phyloP scores from a whole-genome alignment of 1,140 invertebrate species.

The Cecropterus lyciades region DNA sequence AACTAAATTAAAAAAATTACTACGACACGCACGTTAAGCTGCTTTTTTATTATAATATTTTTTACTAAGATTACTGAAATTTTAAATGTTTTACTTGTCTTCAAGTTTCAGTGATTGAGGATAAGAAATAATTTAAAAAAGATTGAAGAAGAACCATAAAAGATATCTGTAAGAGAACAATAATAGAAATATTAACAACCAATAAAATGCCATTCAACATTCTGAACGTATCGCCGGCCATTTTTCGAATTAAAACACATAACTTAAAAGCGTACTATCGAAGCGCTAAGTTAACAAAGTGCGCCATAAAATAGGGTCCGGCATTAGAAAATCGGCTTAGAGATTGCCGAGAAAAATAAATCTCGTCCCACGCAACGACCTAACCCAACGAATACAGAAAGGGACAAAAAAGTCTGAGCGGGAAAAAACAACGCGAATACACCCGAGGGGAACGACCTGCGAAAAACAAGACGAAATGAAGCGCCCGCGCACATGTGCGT shows the following conservation, averaged over 20 bases:
- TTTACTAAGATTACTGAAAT: no score
- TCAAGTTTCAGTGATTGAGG: no score
- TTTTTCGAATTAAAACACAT: conserved; percentile 38
- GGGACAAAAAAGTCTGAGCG: conserved; percentile 53
- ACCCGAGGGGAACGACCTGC: conserved; percentile 75
- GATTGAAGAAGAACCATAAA: not conserved
- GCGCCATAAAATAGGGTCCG: conserved; percentile 49
- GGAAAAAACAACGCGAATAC: conserved; percentile 75
- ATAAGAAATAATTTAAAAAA: no score
- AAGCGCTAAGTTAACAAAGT: conserved; percentile 45
- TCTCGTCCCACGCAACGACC: conserved; percentile 71
- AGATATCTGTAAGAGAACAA: not conserved
- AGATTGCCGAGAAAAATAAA: conserved; percentile 70
- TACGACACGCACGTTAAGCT: no score
- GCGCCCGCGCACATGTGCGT: conserved; percentile 78
- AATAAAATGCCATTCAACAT: conserved; percentile 15
- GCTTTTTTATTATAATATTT: no score
- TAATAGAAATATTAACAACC: not conserved
- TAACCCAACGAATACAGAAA: conserved; percentile 66
- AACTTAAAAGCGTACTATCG: conserved; percentile 31
- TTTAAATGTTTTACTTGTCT: no score
- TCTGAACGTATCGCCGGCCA: conserved; percentile 11
- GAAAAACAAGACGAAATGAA: conserved; percentile 79
- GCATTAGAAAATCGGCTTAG: conserved; percentile 65
- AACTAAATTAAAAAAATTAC: no score